Base-by-base conservation (phyloP, 2,113 vertebrate genomes). In the Panurus biarmicus region DNA sequence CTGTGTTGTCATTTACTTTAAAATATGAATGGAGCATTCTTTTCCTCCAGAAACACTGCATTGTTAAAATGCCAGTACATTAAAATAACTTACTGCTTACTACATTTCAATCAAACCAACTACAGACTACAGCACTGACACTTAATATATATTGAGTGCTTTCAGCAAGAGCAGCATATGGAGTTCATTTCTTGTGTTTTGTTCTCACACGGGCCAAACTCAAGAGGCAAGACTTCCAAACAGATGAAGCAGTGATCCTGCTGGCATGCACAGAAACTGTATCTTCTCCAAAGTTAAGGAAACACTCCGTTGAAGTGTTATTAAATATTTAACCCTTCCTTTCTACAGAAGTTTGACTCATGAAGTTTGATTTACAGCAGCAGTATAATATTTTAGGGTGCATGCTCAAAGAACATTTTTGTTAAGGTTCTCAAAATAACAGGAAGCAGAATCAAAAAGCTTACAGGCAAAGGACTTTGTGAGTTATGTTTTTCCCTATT, bases 11-110 rank as follows among this genome's bases (percentile, higher is more conserved):
- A 88, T 82, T 87, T 95, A 87, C 90, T 94, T 95, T 71, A 78
- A 87, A 95, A 84, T 54, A 91, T 96, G 86, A 97, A 95, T 95
- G 90, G 44, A 44, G 93, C 85, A 90, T 96, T 97, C 90, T 96
- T 95, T 54, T 82, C 85, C 74, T 58, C 85, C 90, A 96, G 92
- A 96, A 93, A 92, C 80, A 62, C 47, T 29, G 72, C 90, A 93
- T 91, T 97, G 95, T 96, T 96, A 77, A 93, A 93, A 94, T 74
- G 69, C 80, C 94, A 96, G 90, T 78, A 76, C 72, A 96, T 94
- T 96, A 94, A 95, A 95, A 94, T 89, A 95, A 93, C 94, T 87
- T 54, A 53, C 78, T 85, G 92, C 85, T 96, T 87, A 76, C 93
- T 90, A 47, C 42, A 67, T 86, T 84, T 89, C 7, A 4, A 88